A percentile compares a stretch with the other conserved stretches of the same genome.
phyloP scores from a whole-genome alignment of 1,140 invertebrate species.

The Fopius arisanus region DNA sequence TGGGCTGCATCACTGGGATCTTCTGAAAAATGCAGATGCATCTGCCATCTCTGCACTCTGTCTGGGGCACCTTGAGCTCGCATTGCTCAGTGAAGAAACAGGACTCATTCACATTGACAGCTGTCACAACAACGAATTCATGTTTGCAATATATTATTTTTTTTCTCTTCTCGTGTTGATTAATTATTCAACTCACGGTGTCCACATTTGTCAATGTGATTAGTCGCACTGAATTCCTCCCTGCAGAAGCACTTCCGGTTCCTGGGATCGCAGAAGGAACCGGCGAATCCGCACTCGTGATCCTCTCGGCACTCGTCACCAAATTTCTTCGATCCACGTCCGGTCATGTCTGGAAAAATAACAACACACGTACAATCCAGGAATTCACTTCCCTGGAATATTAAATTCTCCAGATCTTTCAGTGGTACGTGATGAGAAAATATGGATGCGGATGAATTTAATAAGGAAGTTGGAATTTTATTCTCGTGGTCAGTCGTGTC shows the following conservation, averaged over 20 bases:
- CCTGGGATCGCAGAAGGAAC: constrained; percentile 74
- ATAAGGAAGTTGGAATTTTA: too few species aligned
- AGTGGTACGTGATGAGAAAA: too few species aligned
- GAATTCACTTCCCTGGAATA: too few species aligned
- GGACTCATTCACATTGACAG: constrained; percentile 77
- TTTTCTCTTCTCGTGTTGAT: background rate
- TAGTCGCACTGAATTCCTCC: constrained; percentile 75
- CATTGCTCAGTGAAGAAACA: constrained; percentile 86
- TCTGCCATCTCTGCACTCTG: constrained; percentile 78
- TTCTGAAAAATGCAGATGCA: constrained; percentile 82
- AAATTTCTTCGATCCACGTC: constrained; percentile 69
- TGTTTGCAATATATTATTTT: constrained; percentile 10
- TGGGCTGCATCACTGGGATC: constrained; percentile 70
- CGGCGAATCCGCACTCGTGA: constrained; percentile 76
- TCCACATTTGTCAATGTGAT: constrained; percentile 86
- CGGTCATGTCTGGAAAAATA: constrained; percentile 58
- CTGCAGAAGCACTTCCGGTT: constrained; percentile 76
- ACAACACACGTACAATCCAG: background rate
- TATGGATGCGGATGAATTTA: too few species aligned
- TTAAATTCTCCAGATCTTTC: too few species aligned
- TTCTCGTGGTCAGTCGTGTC: too few species aligned
- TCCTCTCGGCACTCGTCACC: constrained; percentile 76
- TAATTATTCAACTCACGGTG: constrained; percentile 69
- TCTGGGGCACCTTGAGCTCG: constrained; percentile 72
- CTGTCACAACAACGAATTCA: constrained; percentile 66